Conservation (phyloP, 1,140 invertebrate genomes). For the Saccostrea cuccullata region DNA sequence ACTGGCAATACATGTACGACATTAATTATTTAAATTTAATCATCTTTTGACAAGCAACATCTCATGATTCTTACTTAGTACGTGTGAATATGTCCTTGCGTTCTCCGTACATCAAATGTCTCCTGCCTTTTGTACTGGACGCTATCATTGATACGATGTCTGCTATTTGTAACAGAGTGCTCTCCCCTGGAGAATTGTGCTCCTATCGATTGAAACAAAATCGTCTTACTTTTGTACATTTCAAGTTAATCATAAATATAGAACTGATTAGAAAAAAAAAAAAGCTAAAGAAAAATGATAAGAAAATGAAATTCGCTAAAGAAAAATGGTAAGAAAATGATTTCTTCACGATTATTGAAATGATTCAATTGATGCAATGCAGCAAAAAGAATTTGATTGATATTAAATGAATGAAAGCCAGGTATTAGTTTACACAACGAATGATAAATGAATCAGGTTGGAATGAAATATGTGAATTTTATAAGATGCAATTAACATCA, state of each 20-base stretch:
- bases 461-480: too few relatives aligned
- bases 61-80: constrained; percentile 62
- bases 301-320: not conserved
- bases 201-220: not conserved
- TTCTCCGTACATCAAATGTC: constrained; percentile 73
- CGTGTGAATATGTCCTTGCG: constrained; percentile 61
- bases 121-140: constrained; percentile 68
- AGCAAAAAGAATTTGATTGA: too few relatives aligned
- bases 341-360: not conserved
- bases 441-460: too few relatives aligned
- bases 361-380: too few relatives aligned
- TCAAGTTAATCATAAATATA: not conserved
- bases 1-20: not conserved
- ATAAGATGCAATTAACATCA: too few relatives aligned
- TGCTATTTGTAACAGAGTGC: constrained; percentile 73
- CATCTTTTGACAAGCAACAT: not conserved
- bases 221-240: not conserved
- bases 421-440: too few relatives aligned
- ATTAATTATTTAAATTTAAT: not conserved
- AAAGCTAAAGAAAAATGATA: not conserved
- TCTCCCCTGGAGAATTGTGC: constrained; percentile 65
- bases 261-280: too few relatives aligned
- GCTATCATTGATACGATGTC: constrained; percentile 76
- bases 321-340: too few relatives aligned
- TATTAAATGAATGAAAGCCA: too few relatives aligned